Evolutionary conservation across 2,888 invertebrate species (phyloP).

Genomic region (Sturmia bella): DNA sequence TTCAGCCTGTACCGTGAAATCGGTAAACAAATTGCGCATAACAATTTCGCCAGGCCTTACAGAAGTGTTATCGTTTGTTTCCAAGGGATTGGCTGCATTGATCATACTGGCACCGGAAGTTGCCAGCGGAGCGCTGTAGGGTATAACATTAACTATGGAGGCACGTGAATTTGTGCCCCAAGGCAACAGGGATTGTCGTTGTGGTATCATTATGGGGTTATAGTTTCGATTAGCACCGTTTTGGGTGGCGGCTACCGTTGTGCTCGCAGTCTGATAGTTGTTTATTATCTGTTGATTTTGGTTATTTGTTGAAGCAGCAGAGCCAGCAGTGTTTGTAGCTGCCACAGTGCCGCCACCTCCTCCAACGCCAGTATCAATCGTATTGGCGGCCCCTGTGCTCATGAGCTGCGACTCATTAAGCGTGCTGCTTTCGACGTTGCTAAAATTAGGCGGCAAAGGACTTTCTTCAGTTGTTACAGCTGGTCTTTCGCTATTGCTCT

Average conservation of each 20-base stretch:
- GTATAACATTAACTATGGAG: conserved; percentile 79
- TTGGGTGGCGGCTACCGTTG: conserved; percentile 59
- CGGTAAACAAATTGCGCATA: conserved; percentile 94
- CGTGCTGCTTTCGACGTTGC: conserved; percentile 66
- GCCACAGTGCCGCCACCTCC: conserved; percentile 34
- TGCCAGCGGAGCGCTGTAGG: conserved; percentile 72
- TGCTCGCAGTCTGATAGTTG: conserved; percentile 49
- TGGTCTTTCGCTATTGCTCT: conserved; percentile 41
- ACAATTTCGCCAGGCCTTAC: conserved; percentile 96
- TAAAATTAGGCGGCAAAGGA: conserved; percentile 66
- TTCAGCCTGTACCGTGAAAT: conserved; percentile 96
- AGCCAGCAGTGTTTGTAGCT: conserved; percentile 14
- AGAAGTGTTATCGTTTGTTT: conserved; percentile 49
- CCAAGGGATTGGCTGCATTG: conserved; percentile 43
- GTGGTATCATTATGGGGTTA: conserved; percentile 76
- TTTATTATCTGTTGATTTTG: conserved; percentile 63
- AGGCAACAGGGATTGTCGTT: conserved; percentile 87
- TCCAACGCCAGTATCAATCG: conserved; percentile 44
- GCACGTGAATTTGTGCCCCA: conserved; percentile 87
- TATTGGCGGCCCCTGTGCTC: conserved; percentile 32
- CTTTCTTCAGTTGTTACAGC: conserved; percentile 66
- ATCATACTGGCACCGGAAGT: background rate
- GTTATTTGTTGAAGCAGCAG: conserved; percentile 4
- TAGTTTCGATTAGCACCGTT: conserved; percentile 65
- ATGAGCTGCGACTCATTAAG: conserved; percentile 68